phyloP scores from a whole-genome alignment of 2,888 invertebrate genomes.

The Nymphalis polychloros region DNA sequence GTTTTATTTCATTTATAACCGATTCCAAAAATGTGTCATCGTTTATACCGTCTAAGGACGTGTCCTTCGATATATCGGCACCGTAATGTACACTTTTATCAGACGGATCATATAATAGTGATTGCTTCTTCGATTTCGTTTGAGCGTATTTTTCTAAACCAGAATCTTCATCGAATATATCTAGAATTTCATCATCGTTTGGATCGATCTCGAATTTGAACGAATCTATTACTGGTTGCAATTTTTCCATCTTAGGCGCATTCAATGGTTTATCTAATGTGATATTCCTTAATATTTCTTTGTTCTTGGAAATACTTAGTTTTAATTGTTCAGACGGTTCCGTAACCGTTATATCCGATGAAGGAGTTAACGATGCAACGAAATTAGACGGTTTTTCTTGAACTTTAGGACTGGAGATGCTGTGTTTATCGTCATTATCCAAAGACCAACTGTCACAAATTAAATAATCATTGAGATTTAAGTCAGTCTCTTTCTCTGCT shows the following conservation, averaged over 20 bases:
- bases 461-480: constrained; percentile 69
- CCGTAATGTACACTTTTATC: constrained; percentile 53
- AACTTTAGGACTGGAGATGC: constrained; percentile 54
- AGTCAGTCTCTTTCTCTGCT: constrained; percentile 57
- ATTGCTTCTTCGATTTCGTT: constrained; percentile 45
- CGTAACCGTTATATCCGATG: constrained; percentile 39
- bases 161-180: constrained; percentile 60
- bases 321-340: constrained; percentile 49
- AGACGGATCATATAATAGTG: constrained; percentile 51
- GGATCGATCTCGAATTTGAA: constrained; percentile 73
- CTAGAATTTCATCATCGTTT: constrained; percentile 62
- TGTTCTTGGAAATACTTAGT: constrained; percentile 42
- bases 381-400: constrained; percentile 47
- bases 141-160: constrained; percentile 52
- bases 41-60: constrained; percentile 56
- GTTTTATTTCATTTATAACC: constrained; percentile 73
- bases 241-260: constrained; percentile 54
- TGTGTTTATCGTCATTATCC: constrained; percentile 68
- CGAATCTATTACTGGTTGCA: constrained; percentile 70
- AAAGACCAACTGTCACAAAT: constrained; percentile 78
- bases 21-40: constrained; percentile 74
- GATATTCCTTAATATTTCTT: constrained; percentile 40
- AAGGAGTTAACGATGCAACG: constrained; percentile 28
- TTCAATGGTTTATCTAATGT: constrained; percentile 38
- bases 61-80: constrained; percentile 51